Conservation (phyloP, 2,113 vertebrate species). For the Megatriorchis doriae region DNA sequence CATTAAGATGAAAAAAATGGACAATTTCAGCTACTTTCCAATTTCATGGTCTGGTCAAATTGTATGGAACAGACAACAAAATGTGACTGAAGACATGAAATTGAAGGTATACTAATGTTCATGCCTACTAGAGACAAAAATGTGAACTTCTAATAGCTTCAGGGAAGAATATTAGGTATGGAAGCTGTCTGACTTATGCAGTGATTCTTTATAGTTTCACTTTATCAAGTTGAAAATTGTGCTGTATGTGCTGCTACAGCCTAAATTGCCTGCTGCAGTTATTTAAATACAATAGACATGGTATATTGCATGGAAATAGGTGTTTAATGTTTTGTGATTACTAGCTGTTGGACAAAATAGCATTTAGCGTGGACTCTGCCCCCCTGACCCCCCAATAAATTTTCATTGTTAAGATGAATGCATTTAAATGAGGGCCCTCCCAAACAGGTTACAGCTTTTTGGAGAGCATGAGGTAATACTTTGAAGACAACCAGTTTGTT, state of each 20-base stretch:
- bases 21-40: slow-evolving; percentile 48
- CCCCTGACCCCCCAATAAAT: not conserved
- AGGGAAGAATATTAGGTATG: slow-evolving; percentile 39
- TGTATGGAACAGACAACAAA: slow-evolving; percentile 9
- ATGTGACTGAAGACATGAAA: slow-evolving; percentile 37
- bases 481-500: slow-evolving; percentile 38
- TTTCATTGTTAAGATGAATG: slow-evolving; percentile 39
- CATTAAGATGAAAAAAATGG: slow-evolving; percentile 8
- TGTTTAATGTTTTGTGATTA: slow-evolving; percentile 46
- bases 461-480: slow-evolving; percentile 41
- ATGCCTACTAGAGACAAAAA: slow-evolving; percentile 36
- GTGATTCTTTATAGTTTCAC: slow-evolving; percentile 44
- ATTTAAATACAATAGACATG: slow-evolving; percentile 59
- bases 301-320: slow-evolving; percentile 37
- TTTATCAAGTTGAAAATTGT: slow-evolving; percentile 63
- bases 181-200: slow-evolving; percentile 30
- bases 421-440: not conserved
- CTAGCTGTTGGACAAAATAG: slow-evolving; percentile 22
- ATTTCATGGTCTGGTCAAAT: slow-evolving; percentile 35
- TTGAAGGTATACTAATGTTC: slow-evolving; percentile 30
- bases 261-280: slow-evolving; percentile 62
- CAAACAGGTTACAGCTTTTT: slow-evolving; percentile 33
- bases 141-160: slow-evolving; percentile 33
- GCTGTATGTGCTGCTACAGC: slow-evolving; percentile 15
- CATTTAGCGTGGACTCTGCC: not conserved